Evolutionary conservation across 2,888 invertebrate species (phyloP), one percentile per base, ranked within the genome.

Genomic region (Tenthredo livida): DNA sequence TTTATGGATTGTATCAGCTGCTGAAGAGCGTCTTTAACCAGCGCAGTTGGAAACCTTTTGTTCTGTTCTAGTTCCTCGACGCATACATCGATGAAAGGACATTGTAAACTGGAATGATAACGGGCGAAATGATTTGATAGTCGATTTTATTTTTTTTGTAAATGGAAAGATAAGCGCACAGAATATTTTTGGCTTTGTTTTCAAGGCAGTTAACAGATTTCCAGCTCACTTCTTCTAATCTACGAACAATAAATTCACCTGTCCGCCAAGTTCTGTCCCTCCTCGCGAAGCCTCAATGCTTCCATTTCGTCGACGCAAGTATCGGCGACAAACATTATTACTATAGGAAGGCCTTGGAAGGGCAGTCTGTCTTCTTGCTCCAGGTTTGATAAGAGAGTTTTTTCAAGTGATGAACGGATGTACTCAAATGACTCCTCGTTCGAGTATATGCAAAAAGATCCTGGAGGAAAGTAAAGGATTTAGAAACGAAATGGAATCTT

Each of bases 361-460:
- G 97, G 97, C 86, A 97, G 93, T 90, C 98, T 97, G 91, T 98
- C 98, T 91, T 98, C 98, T 89, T 97, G 97, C 91, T 98, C 98
- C 85, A 98, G 94, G 94, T 98, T 98, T 25, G 97, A 97, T 12
- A 98, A 94, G 40, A 99, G 94, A 3, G 98, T 98, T 93, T 98
- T 97, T 93, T 98, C 98, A 88, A 99, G 95, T 93, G 98, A 98
- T 85, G 97, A 97, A 88, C 98, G 95, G 82, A 99, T 96, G 92
- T 98, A 98, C 91, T 98, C 98, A 91, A 99, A 97, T 0, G 98
- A 97, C 90, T 97, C 97, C 89, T 97, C 97, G 90, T 98, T 98
- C 90, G 98, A 97, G 93, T 97, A 99, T 33, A 97, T 97, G 93
- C 97, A 97, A 93, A 97, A 97, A 90, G 97, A 96, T 83, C 97